Evolutionary conservation across 2,797 vertebrate species (phyloP).

Genomic region (Enteromius mattozi): DNA sequence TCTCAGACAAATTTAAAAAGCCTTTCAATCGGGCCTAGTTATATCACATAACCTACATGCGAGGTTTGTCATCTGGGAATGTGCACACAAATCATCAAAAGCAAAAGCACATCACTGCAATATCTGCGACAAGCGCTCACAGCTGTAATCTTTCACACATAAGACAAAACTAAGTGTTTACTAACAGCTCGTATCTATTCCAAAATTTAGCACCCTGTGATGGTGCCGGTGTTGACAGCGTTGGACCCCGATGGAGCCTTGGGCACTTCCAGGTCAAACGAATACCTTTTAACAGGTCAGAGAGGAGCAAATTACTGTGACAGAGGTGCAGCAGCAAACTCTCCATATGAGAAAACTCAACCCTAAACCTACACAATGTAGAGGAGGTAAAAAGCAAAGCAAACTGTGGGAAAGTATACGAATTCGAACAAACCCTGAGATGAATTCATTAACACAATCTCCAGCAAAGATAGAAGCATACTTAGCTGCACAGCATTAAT

Average conservation of each 20-base stretch:
- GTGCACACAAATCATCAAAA: conserved; percentile 3
- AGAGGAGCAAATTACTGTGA: conserved; percentile 19
- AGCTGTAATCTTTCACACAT: neutral
- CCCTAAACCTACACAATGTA: neutral
- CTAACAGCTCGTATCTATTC: neutral
- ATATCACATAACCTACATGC: neutral
- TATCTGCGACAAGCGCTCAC: conserved; percentile 7
- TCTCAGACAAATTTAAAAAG: neutral
- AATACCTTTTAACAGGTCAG: conserved; percentile 29
- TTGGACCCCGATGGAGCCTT: conserved; percentile 7
- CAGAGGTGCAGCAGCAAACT: conserved; percentile 1
- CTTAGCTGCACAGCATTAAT: neutral
- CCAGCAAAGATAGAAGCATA: neutral
- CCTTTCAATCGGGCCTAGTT: neutral
- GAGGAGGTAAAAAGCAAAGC: neutral
- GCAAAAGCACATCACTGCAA: neutral
- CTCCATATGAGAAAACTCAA: neutral
- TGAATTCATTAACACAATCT: neutral
- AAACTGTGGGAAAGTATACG: neutral
- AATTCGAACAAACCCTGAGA: neutral
- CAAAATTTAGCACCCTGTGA: neutral
- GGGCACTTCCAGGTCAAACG: conserved; percentile 32
- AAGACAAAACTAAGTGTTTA: conserved; percentile 1
- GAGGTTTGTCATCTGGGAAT: neutral
- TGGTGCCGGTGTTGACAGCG: conserved; percentile 50